Evolutionary conservation across 2,888 invertebrate species (phyloP), one percentile per base, ranked within the genome.

Genomic region (Leucophenga maculata): DNA sequence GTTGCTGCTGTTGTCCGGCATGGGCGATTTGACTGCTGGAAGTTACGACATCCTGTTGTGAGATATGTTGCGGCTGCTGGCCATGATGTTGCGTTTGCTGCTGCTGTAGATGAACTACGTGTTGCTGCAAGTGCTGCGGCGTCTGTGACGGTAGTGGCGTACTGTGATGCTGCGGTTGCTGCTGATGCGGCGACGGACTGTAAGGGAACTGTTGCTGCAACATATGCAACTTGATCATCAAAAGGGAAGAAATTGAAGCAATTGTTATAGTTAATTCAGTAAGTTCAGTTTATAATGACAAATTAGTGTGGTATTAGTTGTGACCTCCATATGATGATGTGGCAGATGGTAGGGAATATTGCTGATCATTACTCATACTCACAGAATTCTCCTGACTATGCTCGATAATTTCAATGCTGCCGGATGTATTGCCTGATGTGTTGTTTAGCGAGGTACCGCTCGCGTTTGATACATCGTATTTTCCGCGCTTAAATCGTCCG

Each of bases 401-500:
- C 72, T 88, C 88, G 69, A 88, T 88, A 74, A 88, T 87, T 81
- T 88, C 88, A 84, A 88, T 86, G 83, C 87, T 88, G 75, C 86
- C 87, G 65, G 85, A 86, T 72, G 86, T 88, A 65, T 87, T 88
- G 75, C 87, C 87, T 69, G 86, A 86, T 67, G 86, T 86, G 71
- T 87, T 88, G 65, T 84, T 85, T 54, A 87, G 81, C 70, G 86
- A 84, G 62, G 85, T 80, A 74, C 86, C 87, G 70, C 85, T 86
- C 39, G 86, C 80, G 65, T 86, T 85, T 68, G 84, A 77, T 65
- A 91, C 86, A 73, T 94, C 94, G 86, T 94, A 95, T 88, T 95
- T 95, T 85, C 94, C 95, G 65, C 96, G 91, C 88, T 96, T 96
- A 87, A 96, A 96, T 70, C 96, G 91, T 0, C 96, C 96, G 85